Conservation (phyloP, 2,113 vertebrate genomes). For the Paracanthobrama guichenoti region DNA sequence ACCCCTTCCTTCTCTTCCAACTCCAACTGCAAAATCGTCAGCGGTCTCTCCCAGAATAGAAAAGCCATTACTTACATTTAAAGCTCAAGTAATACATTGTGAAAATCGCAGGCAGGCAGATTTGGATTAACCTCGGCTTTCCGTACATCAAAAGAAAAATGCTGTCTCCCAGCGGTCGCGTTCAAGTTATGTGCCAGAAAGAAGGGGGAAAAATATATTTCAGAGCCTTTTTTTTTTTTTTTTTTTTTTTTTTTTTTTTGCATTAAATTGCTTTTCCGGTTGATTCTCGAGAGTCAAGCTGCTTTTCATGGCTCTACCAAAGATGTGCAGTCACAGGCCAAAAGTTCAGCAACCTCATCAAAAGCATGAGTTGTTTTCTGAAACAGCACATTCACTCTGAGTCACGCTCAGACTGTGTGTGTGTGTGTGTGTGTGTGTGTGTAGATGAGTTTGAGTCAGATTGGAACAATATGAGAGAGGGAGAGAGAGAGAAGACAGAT, state of each 20-base stretch:
- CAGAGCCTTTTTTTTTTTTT: constrained; percentile 23
- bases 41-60: constrained; percentile 41
- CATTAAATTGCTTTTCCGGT: constrained; percentile 55
- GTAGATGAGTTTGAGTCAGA: constrained; percentile 30
- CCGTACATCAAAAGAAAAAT: constrained; percentile 48
- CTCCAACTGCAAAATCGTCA: constrained; percentile 7
- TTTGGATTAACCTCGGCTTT: constrained; percentile 51
- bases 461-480: not conserved
- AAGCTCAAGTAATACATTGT: constrained; percentile 41
- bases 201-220: constrained; percentile 32
- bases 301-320: constrained; percentile 46
- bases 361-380: constrained; percentile 47
- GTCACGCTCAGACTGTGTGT: constrained; percentile 42
- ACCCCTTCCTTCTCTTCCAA: not conserved
- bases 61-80: constrained; percentile 54
- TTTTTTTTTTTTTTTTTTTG: constrained; percentile 41
- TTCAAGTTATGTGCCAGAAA: constrained; percentile 29
- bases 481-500: constrained; percentile 1
- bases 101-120: constrained; percentile 44
- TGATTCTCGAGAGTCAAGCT: constrained; percentile 42
- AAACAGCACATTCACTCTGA: constrained; percentile 35
- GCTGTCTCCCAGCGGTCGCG: constrained; percentile 41
- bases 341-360: constrained; percentile 52
- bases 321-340: constrained; percentile 53
- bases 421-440: constrained; percentile 15